phyloP scores from a whole-genome alignment of 2,113 vertebrate genomes.

The Tetrao urogallus region DNA sequence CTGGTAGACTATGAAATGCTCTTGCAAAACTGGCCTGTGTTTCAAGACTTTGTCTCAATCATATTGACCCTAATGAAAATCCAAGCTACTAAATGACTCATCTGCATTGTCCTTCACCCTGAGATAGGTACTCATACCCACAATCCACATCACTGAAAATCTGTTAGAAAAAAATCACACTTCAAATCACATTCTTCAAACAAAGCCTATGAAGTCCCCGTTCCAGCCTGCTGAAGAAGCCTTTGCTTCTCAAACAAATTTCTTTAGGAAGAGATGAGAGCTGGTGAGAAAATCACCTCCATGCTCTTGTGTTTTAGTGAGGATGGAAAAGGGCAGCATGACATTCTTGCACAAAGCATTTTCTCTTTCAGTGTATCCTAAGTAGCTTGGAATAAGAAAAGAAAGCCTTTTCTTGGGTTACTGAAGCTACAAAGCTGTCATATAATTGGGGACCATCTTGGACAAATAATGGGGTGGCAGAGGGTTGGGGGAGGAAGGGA shows the following conservation, averaged over 20 bases:
- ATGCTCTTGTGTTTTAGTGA: not conserved
- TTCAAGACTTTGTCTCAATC: not conserved
- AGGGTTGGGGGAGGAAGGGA: not conserved
- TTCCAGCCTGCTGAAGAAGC: conserved; percentile 1
- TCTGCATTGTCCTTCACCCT: not conserved
- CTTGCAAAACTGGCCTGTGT: conserved; percentile 1
- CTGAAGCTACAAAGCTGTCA: conserved; percentile 7
- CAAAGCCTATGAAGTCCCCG: not conserved
- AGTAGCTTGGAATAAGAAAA: conserved; percentile 20
- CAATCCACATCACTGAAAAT: not conserved
- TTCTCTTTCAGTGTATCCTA: conserved; percentile 26
- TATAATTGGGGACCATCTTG: not conserved
- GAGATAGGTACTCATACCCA: not conserved
- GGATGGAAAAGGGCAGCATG: conserved; percentile 13
- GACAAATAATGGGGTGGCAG: conserved; percentile 18
- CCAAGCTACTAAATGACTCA: not conserved
- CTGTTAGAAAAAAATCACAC: not conserved
- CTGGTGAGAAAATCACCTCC: conserved; percentile 32
- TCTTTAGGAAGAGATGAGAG: conserved; percentile 40
- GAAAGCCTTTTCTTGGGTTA: conserved; percentile 8
- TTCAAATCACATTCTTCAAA: not conserved
- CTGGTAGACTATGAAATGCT: not conserved
- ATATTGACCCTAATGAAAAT: not conserved
- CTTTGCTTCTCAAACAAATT: conserved; percentile 22
- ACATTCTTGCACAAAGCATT: conserved; percentile 27